phyloP scores from a whole-genome alignment of 2,888 invertebrate genomes.

The Ochlodes sylvanus region DNA sequence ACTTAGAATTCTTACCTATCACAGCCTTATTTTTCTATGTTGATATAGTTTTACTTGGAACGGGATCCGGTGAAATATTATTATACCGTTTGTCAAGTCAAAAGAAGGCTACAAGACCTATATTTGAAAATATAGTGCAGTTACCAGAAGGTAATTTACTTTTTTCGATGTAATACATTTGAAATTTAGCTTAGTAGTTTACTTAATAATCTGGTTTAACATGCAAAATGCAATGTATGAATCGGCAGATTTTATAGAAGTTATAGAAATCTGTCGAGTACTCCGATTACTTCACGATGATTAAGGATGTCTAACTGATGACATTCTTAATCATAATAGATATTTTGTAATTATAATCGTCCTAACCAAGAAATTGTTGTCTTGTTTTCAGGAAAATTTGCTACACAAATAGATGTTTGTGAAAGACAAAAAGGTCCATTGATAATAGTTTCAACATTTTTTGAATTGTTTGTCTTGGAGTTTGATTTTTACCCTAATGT shows the following conservation, averaged over 20 bases:
- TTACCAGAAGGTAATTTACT: constrained; percentile 55
- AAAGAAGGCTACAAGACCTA: constrained; percentile 55
- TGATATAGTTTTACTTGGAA: constrained; percentile 67
- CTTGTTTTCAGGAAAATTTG: constrained; percentile 54
- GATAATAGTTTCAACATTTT: constrained; percentile 66
- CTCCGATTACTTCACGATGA: too few relatives aligned
- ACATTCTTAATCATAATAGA: too few relatives aligned
- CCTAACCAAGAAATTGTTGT: too few relatives aligned
- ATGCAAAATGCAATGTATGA: too few relatives aligned
- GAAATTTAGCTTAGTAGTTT: too few relatives aligned
- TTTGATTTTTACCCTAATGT: constrained; percentile 69
- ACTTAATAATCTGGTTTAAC: too few relatives aligned
- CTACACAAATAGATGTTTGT: constrained; percentile 68
- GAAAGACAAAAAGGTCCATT: constrained; percentile 68
- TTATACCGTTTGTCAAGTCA: constrained; percentile 68
- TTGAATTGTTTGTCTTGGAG: constrained; percentile 63
- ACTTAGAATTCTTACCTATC: constrained; percentile 70
- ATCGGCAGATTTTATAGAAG: too few relatives aligned
- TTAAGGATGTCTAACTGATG: too few relatives aligned
- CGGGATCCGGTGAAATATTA: constrained; percentile 62
- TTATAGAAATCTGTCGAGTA: too few relatives aligned
- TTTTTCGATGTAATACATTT: background rate
- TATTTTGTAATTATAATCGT: too few relatives aligned
- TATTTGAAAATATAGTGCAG: constrained; percentile 61
- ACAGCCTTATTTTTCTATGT: constrained; percentile 73